Percentiles rank a stretch among this genome's conserved stretches.
Conservation (phyloP, 2,797 vertebrate species). For the Paratrypauchen microcephalus region DNA sequence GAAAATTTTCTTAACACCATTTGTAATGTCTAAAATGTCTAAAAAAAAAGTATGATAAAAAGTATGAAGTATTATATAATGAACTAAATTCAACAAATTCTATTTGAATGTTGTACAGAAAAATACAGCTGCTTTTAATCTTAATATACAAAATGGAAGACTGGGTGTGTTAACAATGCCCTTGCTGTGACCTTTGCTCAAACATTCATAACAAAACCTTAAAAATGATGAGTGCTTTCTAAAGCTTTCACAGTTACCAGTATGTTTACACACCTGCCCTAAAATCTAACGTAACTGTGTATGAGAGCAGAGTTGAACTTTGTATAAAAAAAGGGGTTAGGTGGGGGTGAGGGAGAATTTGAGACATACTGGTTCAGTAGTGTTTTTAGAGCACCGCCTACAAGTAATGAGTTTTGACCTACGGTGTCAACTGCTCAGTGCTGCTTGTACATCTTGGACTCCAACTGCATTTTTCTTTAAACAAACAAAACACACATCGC, state of each 20-base stretch:
- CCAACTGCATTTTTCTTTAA: slow-evolving; percentile 20
- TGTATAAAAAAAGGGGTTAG: slow-evolving; percentile 45
- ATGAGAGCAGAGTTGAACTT: slow-evolving; percentile 20
- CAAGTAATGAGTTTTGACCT: slow-evolving; percentile 59
- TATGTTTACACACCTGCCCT: neutral
- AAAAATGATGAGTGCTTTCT: neutral
- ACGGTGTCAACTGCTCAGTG: slow-evolving; percentile 42
- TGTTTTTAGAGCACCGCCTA: slow-evolving; percentile 41
- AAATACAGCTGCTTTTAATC: neutral
- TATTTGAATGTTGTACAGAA: neutral
- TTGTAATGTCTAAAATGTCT: no score
- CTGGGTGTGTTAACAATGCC: neutral
- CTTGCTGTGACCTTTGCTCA: neutral
- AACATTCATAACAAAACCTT: neutral
- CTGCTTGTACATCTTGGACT: slow-evolving; percentile 42
- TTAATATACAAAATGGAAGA: neutral
- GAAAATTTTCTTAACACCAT: no score
- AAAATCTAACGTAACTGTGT: neutral
- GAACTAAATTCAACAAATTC: neutral
- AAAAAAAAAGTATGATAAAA: no score
- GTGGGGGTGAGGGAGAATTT: slow-evolving; percentile 53
- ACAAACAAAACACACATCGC: slow-evolving; percentile 28
- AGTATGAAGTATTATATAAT: no score
- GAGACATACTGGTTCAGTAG: slow-evolving; percentile 35
- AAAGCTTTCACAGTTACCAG: neutral